These are phyloP conservation scores for Cheilinus undulatus DNA, from an alignment of 2,113 vertebrate species.

Conservation along the genomic window DNA sequence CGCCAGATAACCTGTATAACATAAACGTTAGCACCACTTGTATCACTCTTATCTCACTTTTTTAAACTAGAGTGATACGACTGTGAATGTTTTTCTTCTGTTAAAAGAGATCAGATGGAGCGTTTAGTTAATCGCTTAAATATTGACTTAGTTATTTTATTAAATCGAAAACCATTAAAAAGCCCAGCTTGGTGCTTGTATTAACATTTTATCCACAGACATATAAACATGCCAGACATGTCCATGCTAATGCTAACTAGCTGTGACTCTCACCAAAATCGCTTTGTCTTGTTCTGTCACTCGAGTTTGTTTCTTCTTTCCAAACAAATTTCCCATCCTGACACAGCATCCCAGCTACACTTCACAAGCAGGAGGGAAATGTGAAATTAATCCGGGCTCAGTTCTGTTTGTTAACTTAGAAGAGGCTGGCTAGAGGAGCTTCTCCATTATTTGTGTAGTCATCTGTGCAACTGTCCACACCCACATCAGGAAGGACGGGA, in stretches of 20 bases:
- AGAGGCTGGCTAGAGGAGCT: not conserved
- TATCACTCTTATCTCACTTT: no score
- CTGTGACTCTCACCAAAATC: slow-evolving; percentile 86
- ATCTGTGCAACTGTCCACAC: slow-evolving; percentile 63
- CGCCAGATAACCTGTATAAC: no score
- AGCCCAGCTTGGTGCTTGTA: no score
- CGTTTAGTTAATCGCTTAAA: no score
- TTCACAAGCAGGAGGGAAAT: not conserved
- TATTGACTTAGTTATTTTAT: no score
- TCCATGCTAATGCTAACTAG: slow-evolving; percentile 12
- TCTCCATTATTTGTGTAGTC: slow-evolving; percentile 60
- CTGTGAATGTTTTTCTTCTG: no score
- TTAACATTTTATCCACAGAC: no score
- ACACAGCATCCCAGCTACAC: slow-evolving; percentile 68
- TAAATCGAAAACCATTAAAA: no score
- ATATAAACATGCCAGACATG: slow-evolving; percentile 24
- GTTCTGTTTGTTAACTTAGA: not conserved
- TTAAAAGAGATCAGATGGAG: no score
- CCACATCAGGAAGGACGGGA: slow-evolving; percentile 63
- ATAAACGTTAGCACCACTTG: no score
- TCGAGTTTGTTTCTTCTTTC: slow-evolving; percentile 90
- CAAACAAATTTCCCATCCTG: slow-evolving; percentile 93
- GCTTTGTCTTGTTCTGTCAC: slow-evolving; percentile 94
- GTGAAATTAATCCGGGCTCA: not conserved
- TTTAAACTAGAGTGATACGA: no score